Conservation (phyloP, 2,113 vertebrate species). For the Rousettus leschenaultii region DNA sequence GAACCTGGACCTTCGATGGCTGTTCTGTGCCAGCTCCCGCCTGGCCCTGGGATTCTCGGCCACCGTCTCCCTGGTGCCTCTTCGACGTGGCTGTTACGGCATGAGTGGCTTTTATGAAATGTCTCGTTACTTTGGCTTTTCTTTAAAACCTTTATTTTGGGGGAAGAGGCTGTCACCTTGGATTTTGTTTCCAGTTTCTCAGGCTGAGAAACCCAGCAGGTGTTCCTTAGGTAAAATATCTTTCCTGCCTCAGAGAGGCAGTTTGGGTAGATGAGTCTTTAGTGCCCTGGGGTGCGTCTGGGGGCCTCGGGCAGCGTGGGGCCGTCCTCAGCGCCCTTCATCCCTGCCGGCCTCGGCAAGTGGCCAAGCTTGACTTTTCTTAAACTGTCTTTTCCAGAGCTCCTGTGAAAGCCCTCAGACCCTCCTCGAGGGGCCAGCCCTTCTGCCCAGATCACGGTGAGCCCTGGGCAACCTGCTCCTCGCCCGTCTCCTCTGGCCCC, state of each 20-base stretch:
- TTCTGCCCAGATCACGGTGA: neutral
- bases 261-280: neutral
- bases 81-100: fast-evolving
- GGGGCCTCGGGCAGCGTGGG: neutral
- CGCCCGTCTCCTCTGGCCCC: too few relatives aligned
- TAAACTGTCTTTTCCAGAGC: neutral
- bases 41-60: neutral
- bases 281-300: neutral
- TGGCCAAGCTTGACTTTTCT: neutral
- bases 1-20: too few relatives aligned
- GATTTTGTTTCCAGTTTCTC: neutral
- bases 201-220: neutral
- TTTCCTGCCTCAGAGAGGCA: neutral
- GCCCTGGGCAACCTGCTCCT: neutral
- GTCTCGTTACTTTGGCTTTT: neutral
- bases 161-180: neutral
- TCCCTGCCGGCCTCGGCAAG: fast-evolving
- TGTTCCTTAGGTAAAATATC: neutral
- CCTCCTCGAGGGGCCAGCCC: neutral
- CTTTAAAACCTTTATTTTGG: neutral
- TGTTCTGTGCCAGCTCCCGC: neutral
- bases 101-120: fast-evolving
- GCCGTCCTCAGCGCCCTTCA: too few relatives aligned
- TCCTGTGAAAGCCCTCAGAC: neutral
- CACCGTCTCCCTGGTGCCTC: neutral